Percentiles rank a stretch among this genome's conserved stretches.
phyloP scores from a whole-genome alignment of 2,113 vertebrate species.

The Cisticola juncidis region DNA sequence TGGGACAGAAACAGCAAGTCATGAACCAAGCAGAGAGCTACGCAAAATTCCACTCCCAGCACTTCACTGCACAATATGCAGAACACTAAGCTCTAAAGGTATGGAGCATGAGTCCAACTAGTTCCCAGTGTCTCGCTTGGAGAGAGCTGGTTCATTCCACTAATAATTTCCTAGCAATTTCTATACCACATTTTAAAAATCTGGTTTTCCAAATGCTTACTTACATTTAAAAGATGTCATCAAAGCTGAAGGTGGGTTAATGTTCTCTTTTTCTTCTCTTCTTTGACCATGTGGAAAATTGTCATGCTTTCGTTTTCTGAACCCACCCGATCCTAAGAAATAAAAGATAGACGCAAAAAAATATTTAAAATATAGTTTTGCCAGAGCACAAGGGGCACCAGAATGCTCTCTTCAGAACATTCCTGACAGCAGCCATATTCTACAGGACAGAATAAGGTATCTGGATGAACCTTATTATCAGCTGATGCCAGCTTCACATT shows the following conservation, averaged over 20 bases:
- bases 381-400: neutral
- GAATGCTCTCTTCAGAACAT: neutral
- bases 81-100: neutral
- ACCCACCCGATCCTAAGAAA: slow-evolving; percentile 76
- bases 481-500: neutral
- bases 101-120: neutral
- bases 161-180: neutral
- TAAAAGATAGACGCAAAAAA: neutral
- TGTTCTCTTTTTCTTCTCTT: slow-evolving; percentile 75
- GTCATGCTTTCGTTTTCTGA: slow-evolving; percentile 83
- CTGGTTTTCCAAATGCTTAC: slow-evolving; percentile 4
- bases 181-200: neutral
- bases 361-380: neutral
- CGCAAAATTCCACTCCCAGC: neutral
- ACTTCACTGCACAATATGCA: neutral
- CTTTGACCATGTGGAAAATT: slow-evolving; percentile 73
- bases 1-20: neutral
- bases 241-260: slow-evolving; percentile 78
- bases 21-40: neutral
- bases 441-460: neutral
- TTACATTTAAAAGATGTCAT: slow-evolving; percentile 87
- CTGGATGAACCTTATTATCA: neutral
- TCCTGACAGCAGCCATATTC: neutral
- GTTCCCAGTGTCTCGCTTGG: neutral
- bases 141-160: neutral